Conservation (phyloP, 2,888 invertebrate species). For the Drosophila meridionalis region DNA sequence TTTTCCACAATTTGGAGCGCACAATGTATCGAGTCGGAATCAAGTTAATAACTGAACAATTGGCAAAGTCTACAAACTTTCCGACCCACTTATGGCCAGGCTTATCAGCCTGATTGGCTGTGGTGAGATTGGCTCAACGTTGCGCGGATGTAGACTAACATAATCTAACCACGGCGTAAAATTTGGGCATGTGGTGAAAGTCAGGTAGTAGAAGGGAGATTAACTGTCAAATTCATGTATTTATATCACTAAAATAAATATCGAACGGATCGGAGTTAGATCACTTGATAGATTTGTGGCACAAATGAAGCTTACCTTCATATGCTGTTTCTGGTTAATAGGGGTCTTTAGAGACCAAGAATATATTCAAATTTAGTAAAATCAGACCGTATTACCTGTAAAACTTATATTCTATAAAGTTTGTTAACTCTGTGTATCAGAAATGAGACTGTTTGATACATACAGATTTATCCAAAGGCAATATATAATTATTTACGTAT, state of each 20-base stretch:
- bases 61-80: slow-evolving; percentile 21
- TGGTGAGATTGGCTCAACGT: slow-evolving; percentile 51
- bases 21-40: slow-evolving; percentile 42
- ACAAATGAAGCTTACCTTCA: too few relatives aligned
- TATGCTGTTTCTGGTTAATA: too few relatives aligned
- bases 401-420: too few relatives aligned
- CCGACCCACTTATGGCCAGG: slow-evolving; percentile 38
- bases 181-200: neutral
- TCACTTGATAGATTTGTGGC: too few relatives aligned
- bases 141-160: slow-evolving; percentile 8
- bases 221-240: neutral
- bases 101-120: slow-evolving; percentile 48
- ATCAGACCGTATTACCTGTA: too few relatives aligned
- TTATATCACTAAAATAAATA: neutral
- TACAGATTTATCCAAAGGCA: neutral
- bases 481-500: neutral
- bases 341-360: too few relatives aligned
- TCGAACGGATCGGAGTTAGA: neutral
- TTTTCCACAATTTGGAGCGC: slow-evolving; percentile 9
- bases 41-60: slow-evolving; percentile 58
- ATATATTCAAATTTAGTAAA: too few relatives aligned
- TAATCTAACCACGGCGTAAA: slow-evolving; percentile 5
- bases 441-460: neutral
- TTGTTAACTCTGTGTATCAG: too few relatives aligned
- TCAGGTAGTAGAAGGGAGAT: neutral